Evolutionary conservation across 2,888 invertebrate genomes (phyloP), one percentile per base, ranked within the genome.

Genomic region (Tipula helvola): DNA sequence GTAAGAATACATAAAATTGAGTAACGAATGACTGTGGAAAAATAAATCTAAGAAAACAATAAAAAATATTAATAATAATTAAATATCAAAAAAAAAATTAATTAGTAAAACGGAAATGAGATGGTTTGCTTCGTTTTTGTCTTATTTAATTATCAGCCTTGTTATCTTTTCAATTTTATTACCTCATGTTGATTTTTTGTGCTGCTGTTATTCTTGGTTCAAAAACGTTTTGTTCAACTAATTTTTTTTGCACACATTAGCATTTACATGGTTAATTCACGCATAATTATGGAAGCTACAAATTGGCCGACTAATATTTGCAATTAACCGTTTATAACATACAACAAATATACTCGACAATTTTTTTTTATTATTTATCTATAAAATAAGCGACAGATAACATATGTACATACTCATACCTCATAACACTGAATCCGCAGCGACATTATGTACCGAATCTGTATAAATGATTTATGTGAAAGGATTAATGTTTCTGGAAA

Each of bases 61-160:
- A 71, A 71, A 71, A 71, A 71, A 71, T 18, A 28, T 71, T 71
- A 71, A 52, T 16, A 84, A 84, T 39, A 83, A 36, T 36, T 83
- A 36, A 84, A 41, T 10, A 84, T 3, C 39, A 41, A 84, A 5
- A 84, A 83, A 83, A 83, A 83, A 83, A 83, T 83, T 84, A 84
- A 84, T 84, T 84, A 84, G 84, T 84, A 39, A 39, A 84, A 39
- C 13, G 84, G 84, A 84, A 84, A 84, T 84, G 39, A 84, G 84
- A 84, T 84, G 84, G 39, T 36, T 39, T 84, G 84, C 10, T 84
- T 41, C n/a, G 36, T 84, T 84, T 39, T 84, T 36, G 41, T 84
- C 39, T 84, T 84, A 84, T 84, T 84, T 84, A 84, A 84, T 84
- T 84, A 84, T 84, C 84, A 84, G 39, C 4, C 41, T 71, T 71